Conservation (phyloP, 2,888 invertebrate species). For the Melikaiella ostensackeni region DNA sequence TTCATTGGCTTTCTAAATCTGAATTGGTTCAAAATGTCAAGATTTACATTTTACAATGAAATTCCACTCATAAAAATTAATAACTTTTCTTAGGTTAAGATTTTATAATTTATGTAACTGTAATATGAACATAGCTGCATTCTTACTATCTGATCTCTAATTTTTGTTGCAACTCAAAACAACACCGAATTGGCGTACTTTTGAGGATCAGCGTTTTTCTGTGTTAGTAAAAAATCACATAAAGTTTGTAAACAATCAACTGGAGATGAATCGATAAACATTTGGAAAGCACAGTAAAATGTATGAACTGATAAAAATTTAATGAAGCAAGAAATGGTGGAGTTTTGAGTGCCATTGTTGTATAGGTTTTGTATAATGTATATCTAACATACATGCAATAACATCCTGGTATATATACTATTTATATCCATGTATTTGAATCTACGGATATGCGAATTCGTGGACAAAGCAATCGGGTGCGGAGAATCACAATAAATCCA, state of each 20-base stretch:
- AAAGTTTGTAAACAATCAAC: background rate
- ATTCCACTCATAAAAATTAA: background rate
- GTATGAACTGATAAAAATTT: background rate
- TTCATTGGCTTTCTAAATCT: background rate
- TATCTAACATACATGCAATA: conserved; percentile 19
- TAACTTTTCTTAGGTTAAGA: background rate
- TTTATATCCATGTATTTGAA: conserved; percentile 32
- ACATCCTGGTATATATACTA: conserved; percentile 2
- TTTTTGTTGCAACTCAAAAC: too few relatives aligned
- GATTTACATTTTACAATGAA: background rate
- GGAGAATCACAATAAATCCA: conserved; percentile 75
- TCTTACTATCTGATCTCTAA: too few relatives aligned
- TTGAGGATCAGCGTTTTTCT: too few relatives aligned
- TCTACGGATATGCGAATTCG: conserved; percentile 58
- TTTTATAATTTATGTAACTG: too few relatives aligned
- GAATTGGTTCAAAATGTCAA: background rate
- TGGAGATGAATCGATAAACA: background rate
- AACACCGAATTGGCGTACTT: too few relatives aligned
- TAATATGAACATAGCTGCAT: too few relatives aligned
- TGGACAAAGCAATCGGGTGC: conserved; percentile 72
- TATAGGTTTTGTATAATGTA: conserved; percentile 1
- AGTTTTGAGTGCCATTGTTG: background rate
- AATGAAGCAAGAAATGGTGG: background rate
- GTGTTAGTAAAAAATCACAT: too few relatives aligned
- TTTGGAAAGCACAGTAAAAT: background rate